Evolutionary conservation across 2,113 vertebrate genomes (phyloP), one percentile per base, ranked within the genome.

Genomic region (Stictonetta naevosa): DNA sequence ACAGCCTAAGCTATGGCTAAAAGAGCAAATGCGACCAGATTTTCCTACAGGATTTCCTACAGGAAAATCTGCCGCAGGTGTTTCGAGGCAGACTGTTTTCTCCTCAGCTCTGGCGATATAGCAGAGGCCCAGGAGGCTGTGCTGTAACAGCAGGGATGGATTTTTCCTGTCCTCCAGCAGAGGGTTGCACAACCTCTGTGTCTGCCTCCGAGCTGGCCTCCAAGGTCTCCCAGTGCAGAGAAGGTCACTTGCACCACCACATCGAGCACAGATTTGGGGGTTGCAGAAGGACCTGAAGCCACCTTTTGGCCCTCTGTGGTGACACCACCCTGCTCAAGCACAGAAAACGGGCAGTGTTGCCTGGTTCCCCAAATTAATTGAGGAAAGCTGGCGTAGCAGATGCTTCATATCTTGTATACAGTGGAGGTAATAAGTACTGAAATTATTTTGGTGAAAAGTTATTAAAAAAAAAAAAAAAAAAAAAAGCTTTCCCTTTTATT

Each of bases 381-480:
- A 63, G 28, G 21, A 69, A 71, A 79, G 22, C 38, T 46, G 17
- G 8, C 2, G 10, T 8, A 46, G 28, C n/a, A 40, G 50, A 19
- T 46, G 64, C 33, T 55, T 55, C 48, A 55, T 63, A 28, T 38
- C 42, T 58, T 53, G 15, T 0, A 0, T 55, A 18, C 0, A 1
- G 7, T 34, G 11, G 42, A 92, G 20, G n/a, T 48, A 60, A 29
- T 52, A 38, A 44, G 14, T 15, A 34, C 23, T 50, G 26, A 60
- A 84, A 56, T 4, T 7, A 1, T 62, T 89, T 76, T 21, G 12
- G 11, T 40, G 48, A 8, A 42, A 87, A 38, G 22, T 23, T 22
- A 20, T 42, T 16, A 42, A 46, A 21, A 46, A 46, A 46, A 20
- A 46, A 46, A 46, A 46, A n/a, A 73, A 50, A 66, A 59, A 33